Percentiles rank a stretch among this genome's conserved stretches.
phyloP scores from a whole-genome alignment of 2,797 vertebrate species.

The Philypnodon macrostomus region DNA sequence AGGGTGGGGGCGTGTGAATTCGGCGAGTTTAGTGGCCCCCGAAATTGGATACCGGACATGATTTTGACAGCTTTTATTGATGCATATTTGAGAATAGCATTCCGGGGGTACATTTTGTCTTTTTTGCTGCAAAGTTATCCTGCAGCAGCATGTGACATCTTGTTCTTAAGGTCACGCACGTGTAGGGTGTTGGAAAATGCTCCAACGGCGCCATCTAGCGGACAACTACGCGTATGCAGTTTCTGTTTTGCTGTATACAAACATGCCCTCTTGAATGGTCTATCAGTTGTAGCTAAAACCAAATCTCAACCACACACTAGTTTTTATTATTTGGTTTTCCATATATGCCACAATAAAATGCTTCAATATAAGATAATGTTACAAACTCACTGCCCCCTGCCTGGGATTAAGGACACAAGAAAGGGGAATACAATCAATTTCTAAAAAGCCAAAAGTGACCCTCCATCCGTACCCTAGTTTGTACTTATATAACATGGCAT shows the following conservation, averaged over 20 bases:
- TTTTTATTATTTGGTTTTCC: conserved; percentile 34
- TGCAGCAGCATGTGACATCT: conserved; percentile 11
- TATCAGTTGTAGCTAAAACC: too few relatives aligned
- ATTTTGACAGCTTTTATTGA: too few relatives aligned
- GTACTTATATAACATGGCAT: conserved; percentile 20
- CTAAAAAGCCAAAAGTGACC: conserved; percentile 50
- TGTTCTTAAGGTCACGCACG: conserved; percentile 1
- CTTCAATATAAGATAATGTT: conserved; percentile 49
- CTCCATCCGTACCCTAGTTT: conserved; percentile 18
- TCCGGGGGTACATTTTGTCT: conserved; percentile 7
- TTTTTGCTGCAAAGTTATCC: conserved; percentile 8
- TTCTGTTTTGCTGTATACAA: neutral
- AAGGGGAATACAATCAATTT: conserved; percentile 56
- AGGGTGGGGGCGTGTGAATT: conserved; percentile 59
- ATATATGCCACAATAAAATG: conserved; percentile 26
- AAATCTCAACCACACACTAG: neutral
- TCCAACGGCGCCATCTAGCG: conserved; percentile 61
- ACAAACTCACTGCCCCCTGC: conserved; percentile 31
- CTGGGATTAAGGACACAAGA: conserved; percentile 57
- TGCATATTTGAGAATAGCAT: neutral
- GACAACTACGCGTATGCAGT: neutral
- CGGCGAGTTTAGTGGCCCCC: conserved; percentile 29
- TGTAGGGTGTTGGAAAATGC: conserved; percentile 16
- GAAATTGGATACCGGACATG: conserved; percentile 1
- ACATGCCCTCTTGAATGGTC: neutral